Percentiles rank a stretch among this genome's conserved stretches.
These are phyloP conservation scores for Willisornis vidua DNA, from an alignment of 2,113 vertebrate species.

Conservation along the genomic window DNA sequence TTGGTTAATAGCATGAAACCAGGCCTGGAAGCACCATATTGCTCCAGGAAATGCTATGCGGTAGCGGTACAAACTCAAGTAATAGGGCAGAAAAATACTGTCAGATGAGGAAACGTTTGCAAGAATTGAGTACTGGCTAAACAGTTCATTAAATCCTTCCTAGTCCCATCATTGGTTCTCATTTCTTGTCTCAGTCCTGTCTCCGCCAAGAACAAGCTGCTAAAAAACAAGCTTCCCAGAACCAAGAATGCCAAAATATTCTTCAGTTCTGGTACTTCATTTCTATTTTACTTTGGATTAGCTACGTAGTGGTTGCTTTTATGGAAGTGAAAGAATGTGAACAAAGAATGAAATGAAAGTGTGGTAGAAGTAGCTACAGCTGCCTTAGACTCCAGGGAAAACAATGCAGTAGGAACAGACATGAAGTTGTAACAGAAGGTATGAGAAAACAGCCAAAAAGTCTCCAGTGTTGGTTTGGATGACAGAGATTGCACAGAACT, in stretches of 20 bases:
- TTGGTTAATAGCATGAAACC: background rate
- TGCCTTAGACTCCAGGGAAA: background rate
- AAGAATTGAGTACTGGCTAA: constrained; percentile 10
- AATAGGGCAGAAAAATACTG: constrained; percentile 15
- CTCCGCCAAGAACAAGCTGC: background rate
- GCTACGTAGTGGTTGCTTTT: background rate
- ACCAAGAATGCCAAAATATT: background rate
- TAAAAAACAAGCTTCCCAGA: background rate
- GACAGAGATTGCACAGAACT: background rate
- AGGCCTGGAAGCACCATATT: background rate
- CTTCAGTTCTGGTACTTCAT: background rate
- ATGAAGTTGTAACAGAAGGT: background rate
- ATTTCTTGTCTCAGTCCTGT: background rate
- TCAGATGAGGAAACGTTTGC: constrained; percentile 19
- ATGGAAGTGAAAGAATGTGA: background rate
- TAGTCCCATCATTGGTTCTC: background rate
- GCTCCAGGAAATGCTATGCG: background rate
- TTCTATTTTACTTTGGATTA: background rate
- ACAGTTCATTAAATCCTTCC: background rate
- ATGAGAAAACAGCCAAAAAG: constrained; percentile 16
- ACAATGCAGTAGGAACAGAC: background rate
- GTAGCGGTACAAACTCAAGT: background rate
- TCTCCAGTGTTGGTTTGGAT: constrained; percentile 4
- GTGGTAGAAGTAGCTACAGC: background rate
- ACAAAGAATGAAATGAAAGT: background rate